These are phyloP conservation scores for Malacoraja senta DNA, from an alignment of 2,797 vertebrate species.

Conservation along the genomic window DNA sequence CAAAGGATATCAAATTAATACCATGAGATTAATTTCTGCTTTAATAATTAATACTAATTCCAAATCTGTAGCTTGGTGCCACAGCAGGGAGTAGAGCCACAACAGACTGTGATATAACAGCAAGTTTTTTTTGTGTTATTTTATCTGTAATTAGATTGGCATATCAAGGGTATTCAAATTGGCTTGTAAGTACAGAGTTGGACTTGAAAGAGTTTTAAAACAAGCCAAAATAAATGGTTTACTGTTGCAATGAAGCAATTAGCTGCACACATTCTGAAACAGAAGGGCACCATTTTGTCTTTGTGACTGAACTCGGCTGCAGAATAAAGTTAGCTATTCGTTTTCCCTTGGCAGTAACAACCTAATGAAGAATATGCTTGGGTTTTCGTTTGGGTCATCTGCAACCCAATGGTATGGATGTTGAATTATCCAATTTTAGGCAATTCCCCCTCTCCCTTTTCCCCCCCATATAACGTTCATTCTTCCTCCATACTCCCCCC, in stretches of 20 bases:
- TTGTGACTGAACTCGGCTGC: neutral
- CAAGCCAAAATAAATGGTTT: constrained; percentile 2
- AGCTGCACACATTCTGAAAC: neutral
- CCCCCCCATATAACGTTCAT: too few relatives aligned
- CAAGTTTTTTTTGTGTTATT: neutral
- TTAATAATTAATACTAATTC: constrained; percentile 19
- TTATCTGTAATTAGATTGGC: constrained; percentile 21
- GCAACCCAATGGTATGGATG: too few relatives aligned
- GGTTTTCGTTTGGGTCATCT: too few relatives aligned
- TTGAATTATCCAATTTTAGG: too few relatives aligned
- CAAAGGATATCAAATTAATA: neutral
- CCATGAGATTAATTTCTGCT: neutral
- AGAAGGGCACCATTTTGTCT: neutral
- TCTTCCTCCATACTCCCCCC: too few relatives aligned
- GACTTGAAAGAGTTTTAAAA: constrained; percentile 3
- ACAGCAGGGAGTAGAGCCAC: neutral
- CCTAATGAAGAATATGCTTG: too few relatives aligned
- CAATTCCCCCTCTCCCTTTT: too few relatives aligned
- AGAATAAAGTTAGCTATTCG: constrained; percentile 4
- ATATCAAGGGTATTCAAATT: constrained; percentile 13
- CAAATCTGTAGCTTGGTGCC: neutral
- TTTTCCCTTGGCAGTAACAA: too few relatives aligned
- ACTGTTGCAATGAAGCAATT: neutral
- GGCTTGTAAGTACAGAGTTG: neutral
- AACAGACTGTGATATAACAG: neutral